Base-by-base conservation (phyloP, 2,113 vertebrate species). In the Hemicordylus capensis region DNA sequence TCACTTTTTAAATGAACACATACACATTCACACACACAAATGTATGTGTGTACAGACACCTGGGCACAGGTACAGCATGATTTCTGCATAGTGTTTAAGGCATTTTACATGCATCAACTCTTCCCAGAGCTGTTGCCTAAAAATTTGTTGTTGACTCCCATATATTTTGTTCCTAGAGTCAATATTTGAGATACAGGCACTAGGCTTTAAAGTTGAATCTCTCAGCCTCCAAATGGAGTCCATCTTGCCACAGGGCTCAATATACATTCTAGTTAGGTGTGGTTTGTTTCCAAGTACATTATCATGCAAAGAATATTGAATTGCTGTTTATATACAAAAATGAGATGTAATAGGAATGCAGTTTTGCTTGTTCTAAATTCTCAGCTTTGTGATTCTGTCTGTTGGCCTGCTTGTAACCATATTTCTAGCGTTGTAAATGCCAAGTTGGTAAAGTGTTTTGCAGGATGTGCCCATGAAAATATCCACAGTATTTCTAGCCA, bases 351-450 rank as follows among this genome's bases (percentile, higher is more conserved):
- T 44, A n/a, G 58, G 26, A 78, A 31, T 48, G n/a, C 61, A 48
- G 26, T 84, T 42, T 54, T 28, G 56, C 34, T 84, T 76, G 19
- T 12, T 76, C 48, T 76, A 67, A 84, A 83, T 74, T 75, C 58
- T 83, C 15, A n/a, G 26, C 20, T 26, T 67, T 48, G 24, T 51
- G 66, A 48, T 64, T 80, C 59, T 67, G 46, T 51, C n/a, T 67
- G 22, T 51, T 67, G 10, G 31, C 7, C 48, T 54, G 9, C 46
- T 56, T 76, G 48, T 54, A 51, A 31, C 5, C 42, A 34, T 0
- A 0, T n/a, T 88, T 77, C 74, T 10, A 44, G 2, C 54, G 42
- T 42, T 17, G 15, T n/a, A 58, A n/a, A 69, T 87, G 42, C 80
- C 54, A 46, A 1, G 2, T 54, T 72, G 6, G 3, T 59, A 73